Percentiles rank a stretch among this genome's conserved stretches.
Evolutionary conservation across 2,888 invertebrate genomes (phyloP).

Genomic region (Coleophora flavipennella): DNA sequence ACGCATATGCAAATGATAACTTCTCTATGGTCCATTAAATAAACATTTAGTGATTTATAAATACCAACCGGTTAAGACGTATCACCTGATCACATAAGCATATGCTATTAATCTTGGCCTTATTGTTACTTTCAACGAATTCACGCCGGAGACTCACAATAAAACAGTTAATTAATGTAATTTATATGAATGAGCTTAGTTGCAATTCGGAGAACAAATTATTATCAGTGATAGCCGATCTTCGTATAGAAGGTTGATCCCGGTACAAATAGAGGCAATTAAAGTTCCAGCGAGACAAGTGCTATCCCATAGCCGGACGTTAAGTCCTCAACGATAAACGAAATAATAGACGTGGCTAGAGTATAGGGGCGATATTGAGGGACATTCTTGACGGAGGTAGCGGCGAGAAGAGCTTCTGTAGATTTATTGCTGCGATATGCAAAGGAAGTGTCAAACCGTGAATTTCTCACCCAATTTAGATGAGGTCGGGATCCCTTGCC

Average conservation of each 20-base stretch:
- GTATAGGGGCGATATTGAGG: slow-evolving; percentile 18
- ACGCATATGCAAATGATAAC: no score
- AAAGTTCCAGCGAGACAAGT: slow-evolving; percentile 12
- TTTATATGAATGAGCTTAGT: slow-evolving; percentile 54
- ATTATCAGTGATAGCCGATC: slow-evolving; percentile 51
- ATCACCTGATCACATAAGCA: no score
- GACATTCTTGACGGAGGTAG: slow-evolving; percentile 21
- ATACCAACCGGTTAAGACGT: no score
- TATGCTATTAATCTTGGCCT: no score
- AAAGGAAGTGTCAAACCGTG: slow-evolving; percentile 39
- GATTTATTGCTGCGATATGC: slow-evolving; percentile 48
- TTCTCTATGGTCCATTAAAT: no score
- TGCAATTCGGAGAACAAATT: slow-evolving; percentile 52
- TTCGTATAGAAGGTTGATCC: slow-evolving; percentile 27
- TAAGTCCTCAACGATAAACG: slow-evolving; percentile 18
- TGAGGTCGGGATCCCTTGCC: slow-evolving; percentile 26
- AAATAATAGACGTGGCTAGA: slow-evolving; percentile 29
- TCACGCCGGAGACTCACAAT: slow-evolving; percentile 46
- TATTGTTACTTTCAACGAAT: slow-evolving; percentile 36
- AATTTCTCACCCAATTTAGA: slow-evolving; percentile 52
- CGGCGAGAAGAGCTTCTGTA: slow-evolving; percentile 24
- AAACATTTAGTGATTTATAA: no score
- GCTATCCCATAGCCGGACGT: slow-evolving; percentile 1
- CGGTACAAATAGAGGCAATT: slow-evolving; percentile 27
- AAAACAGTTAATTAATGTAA: slow-evolving; percentile 59